Conservation (phyloP, 1,140 invertebrate species). For the Heliothis subflexa region DNA sequence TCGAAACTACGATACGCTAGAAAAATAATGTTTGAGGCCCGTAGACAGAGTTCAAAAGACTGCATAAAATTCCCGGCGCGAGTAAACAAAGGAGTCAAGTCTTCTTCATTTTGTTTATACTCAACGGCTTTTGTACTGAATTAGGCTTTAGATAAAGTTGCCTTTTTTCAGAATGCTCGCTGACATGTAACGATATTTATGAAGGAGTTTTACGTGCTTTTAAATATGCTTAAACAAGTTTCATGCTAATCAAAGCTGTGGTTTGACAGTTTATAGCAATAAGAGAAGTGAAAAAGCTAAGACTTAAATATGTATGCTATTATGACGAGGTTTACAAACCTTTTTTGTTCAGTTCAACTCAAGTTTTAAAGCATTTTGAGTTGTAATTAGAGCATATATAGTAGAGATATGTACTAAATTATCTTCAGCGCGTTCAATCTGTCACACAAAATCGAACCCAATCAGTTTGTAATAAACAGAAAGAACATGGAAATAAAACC, state of each 20-base stretch:
- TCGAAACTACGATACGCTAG: slow-evolving; percentile 42
- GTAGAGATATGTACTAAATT: not conserved
- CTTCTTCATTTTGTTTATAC: slow-evolving; percentile 38
- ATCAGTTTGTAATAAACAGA: slow-evolving; percentile 21
- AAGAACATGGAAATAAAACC: slow-evolving; percentile 31
- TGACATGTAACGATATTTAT: slow-evolving; percentile 12
- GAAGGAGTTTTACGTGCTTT: not conserved
- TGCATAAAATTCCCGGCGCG: slow-evolving; percentile 53
- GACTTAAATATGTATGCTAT: too few species aligned
- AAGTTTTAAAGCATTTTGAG: too few species aligned
- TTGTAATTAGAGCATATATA: too few species aligned
- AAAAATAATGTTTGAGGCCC: slow-evolving; percentile 53
- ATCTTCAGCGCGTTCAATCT: not conserved
- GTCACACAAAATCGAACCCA: slow-evolving; percentile 1
- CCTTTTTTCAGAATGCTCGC: not conserved
- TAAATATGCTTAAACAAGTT: not conserved
- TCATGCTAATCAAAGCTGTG: not conserved
- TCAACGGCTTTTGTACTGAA: slow-evolving; percentile 38
- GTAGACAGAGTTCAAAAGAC: slow-evolving; percentile 56
- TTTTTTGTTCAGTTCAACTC: too few species aligned
- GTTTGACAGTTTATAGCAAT: not conserved
- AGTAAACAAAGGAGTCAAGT: slow-evolving; percentile 46
- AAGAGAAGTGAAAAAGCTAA: too few species aligned
- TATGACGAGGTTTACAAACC: too few species aligned
- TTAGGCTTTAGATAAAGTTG: slow-evolving; percentile 35